phyloP scores from a whole-genome alignment of 2,888 invertebrate genomes.

The Habroteleia sp. region DNA sequence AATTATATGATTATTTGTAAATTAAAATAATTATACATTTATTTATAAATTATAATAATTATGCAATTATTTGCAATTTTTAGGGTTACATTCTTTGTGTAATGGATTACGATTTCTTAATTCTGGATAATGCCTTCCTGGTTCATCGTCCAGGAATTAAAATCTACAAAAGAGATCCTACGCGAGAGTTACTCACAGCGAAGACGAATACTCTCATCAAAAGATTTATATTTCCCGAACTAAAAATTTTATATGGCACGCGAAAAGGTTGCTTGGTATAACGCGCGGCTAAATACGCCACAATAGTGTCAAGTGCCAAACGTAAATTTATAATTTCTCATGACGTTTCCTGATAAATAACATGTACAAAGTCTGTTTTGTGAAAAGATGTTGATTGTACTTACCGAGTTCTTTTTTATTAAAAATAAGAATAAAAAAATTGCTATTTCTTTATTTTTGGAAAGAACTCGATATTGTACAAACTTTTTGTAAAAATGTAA shows the following conservation, averaged over 20 bases:
- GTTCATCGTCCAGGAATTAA: conserved; percentile 96
- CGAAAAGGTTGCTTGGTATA: conserved; percentile 91
- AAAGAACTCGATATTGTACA: too few species aligned
- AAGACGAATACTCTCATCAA: conserved; percentile 90
- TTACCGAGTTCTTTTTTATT: background rate
- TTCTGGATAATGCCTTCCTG: conserved; percentile 95
- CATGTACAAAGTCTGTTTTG: conserved; percentile 15
- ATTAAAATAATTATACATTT: too few species aligned
- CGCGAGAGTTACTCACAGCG: conserved; percentile 88
- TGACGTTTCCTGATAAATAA: conserved; percentile 19
- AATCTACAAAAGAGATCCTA: conserved; percentile 88
- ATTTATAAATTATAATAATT: too few species aligned
- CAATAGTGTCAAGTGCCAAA: conserved; percentile 53
- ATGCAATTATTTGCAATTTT: too few species aligned
- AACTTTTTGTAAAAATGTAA: too few species aligned
- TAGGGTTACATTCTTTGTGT: conserved; percentile 96
- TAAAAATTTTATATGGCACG: conserved; percentile 91
- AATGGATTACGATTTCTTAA: conserved; percentile 95
- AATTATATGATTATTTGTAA: too few species aligned
- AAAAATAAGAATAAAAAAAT: background rate
- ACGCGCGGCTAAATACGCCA: conserved; percentile 71
- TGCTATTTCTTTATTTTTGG: too few species aligned
- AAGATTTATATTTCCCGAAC: conserved; percentile 91
- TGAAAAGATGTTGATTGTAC: background rate
- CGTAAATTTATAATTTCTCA: conserved; percentile 6